Base-by-base conservation (phyloP, 2,113 vertebrate species). In the Anolis carolinensis region DNA sequence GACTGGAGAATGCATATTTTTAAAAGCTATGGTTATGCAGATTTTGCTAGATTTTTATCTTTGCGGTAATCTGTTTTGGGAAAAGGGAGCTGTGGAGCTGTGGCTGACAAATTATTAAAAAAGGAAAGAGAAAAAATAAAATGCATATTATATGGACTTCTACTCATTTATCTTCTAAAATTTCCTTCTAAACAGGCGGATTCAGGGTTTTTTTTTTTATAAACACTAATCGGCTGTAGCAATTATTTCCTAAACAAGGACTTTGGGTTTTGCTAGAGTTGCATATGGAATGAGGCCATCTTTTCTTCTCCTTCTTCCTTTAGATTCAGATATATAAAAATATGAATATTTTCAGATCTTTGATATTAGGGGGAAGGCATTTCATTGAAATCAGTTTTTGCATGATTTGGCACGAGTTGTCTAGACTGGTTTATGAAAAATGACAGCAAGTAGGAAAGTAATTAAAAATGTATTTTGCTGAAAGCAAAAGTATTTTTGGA, bases 391-490 rank as follows among this genome's bases (percentile, higher is more conserved):
- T 94, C 93, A 92, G 91, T 92, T 95, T 96, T 96, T 96, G 96
- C 93, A 92, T 95, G 95, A 94, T 95, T 95, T 96, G 96, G 95
- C 95, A 95, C 76, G 86, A 94, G 93, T 93, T 89, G 94, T 95
- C 96, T 95, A 95, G 95, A 95, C 95, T 92, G 94, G 94, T 95
- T 96, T 96, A 96, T 96, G 96, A 96, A 96, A 96, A 96, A 97
- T 96, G 96, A 97, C 95, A 96, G 96, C 95, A 94, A 96, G 96
- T 95, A 95, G 93, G 92, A 96, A 96, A 96, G 95, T 97, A 96
- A 97, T 97, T 96, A 97, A 96, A 97, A 96, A 97, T 96, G 96
- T 95, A 96, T 97, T 97, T 97, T 96, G 96, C 97, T 96, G 94
- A 96, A 96, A 97, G 96, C 96, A 97, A 95, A 95, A 96, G 94